These are phyloP conservation scores for Congeria kusceri DNA, from an alignment of 2,888 invertebrate genomes.

Conservation along the genomic window DNA sequence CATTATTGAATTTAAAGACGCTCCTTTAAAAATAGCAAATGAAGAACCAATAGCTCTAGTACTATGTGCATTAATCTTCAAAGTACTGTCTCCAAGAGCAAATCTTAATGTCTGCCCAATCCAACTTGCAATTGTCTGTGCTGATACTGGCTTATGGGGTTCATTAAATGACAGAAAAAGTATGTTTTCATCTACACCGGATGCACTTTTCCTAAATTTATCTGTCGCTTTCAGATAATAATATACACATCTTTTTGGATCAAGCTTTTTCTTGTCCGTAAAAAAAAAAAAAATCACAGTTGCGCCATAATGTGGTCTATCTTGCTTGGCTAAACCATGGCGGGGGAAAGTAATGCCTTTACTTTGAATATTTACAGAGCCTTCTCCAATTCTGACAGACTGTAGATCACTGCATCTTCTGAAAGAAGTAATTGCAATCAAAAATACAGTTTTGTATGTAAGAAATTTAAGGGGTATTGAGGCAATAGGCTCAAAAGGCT, in stretches of 20 bases:
- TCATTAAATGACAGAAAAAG: slow-evolving; percentile 37
- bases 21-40: slow-evolving; percentile 37
- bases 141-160: slow-evolving; percentile 47
- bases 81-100: slow-evolving; percentile 26
- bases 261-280: slow-evolving; percentile 29
- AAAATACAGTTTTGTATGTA: slow-evolving; percentile 45
- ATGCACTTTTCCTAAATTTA: slow-evolving; percentile 8
- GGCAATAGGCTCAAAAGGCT: slow-evolving; percentile 53
- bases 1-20: no score
- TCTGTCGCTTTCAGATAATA: slow-evolving; percentile 43
- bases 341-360: slow-evolving; percentile 41
- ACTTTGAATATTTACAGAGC: slow-evolving; percentile 28
- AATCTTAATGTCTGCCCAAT: slow-evolving; percentile 40
- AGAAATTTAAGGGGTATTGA: slow-evolving; percentile 19
- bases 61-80: slow-evolving; percentile 31
- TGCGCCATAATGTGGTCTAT: slow-evolving; percentile 32
- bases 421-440: slow-evolving; percentile 46
- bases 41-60: slow-evolving; percentile 46
- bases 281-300: slow-evolving; percentile 35
- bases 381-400: slow-evolving; percentile 33
- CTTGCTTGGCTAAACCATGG: slow-evolving; percentile 37
- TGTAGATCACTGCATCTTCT: slow-evolving; percentile 46
- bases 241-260: slow-evolving; percentile 35
- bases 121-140: slow-evolving; percentile 54
- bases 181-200: slow-evolving; percentile 15